Evolutionary conservation across 2,797 vertebrate genomes (phyloP), one percentile per base, ranked within the genome.

Genomic region (Nannoperca obscura): DNA sequence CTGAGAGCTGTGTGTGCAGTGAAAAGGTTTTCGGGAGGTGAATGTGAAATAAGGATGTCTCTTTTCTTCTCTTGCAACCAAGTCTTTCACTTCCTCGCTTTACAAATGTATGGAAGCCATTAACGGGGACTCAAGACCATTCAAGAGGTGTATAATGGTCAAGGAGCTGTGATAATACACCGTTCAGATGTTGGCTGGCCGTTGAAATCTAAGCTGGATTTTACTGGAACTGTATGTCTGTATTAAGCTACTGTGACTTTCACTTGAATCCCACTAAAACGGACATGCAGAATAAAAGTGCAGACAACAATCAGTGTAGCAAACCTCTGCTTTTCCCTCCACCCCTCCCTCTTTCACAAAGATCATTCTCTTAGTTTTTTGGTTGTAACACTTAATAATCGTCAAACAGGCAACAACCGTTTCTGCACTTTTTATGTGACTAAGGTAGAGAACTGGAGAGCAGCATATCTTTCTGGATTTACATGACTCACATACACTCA

Each of bases 21-120:
- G 86, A 92, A 87, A 90, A 91, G 90, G 87, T 68, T 86, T 86
- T 87, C 86, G 68, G 86, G 81, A 91, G 88, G 88, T 93, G 94
- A 94, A 95, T 94, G 86, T 90, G 87, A 93, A 94, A 92, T 91
- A 89, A 94, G 91, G 84, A 87, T 86, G 76, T 80, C 66, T 78
- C 84, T 83, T 89, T 91, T 92, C 85, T 89, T 88, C 71, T 80
- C 73, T 83, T 88, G 82, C 87, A 58, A 83, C 85, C 79, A 62
- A 72, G 79, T 92, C 90, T 93, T 93, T 93, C 87, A 93, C 85
- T 86, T 88, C 88, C 86, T 85, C 15, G 47, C 91, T 91, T 93
- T 91, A 88, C 93, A 91, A 88, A 92, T 90, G 91, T 73, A 90
- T 83, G 76, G 86, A 70, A 59, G 87, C 89, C 82, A 87, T 93